Evolutionary conservation across 1,140 invertebrate genomes (phyloP).

Genomic region (Brachionus calyciflorus): DNA sequence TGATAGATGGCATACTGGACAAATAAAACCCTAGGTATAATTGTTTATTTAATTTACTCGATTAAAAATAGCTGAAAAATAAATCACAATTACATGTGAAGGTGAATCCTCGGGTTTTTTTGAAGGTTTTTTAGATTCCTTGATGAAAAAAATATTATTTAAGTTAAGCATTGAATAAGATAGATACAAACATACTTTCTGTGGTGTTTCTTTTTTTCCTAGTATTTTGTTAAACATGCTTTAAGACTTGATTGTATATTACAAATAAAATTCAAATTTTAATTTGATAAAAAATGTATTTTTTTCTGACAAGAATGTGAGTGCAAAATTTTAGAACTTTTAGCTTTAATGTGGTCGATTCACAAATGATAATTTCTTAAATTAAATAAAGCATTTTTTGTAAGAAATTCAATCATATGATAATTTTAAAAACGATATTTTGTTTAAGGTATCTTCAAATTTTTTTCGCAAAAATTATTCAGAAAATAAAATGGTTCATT

Average conservation of each 20-base stretch:
- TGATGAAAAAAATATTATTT: neutral
- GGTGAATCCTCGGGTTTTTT: constrained; percentile 2
- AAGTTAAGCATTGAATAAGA: neutral
- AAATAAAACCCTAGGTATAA: constrained; percentile 40
- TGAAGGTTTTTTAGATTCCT: neutral
- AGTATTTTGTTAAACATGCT: constrained; percentile 16
- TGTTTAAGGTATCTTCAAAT: neutral
- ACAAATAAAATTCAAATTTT: neutral
- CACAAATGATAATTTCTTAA: neutral
- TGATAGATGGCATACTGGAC: constrained; percentile 32
- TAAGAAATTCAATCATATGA: constrained; percentile 26
- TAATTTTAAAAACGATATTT: constrained; percentile 16
- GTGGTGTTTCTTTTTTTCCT: constrained; percentile 17
- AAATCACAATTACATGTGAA: constrained; percentile 13
- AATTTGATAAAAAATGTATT: no score
- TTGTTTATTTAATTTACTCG: no score
- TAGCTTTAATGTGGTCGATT: neutral
- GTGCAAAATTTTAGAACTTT: no score
- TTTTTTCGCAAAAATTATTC: neutral
- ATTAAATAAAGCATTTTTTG: neutral
- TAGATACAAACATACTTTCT: neutral
- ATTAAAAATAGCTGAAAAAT: no score
- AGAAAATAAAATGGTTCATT: neutral
- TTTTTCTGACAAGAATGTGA: no score
- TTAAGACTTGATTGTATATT: neutral